A percentile compares a stretch with the other conserved stretches of the same genome.
Evolutionary conservation across 2,113 vertebrate species (phyloP).

Genomic region (Thunnus maccoyii): DNA sequence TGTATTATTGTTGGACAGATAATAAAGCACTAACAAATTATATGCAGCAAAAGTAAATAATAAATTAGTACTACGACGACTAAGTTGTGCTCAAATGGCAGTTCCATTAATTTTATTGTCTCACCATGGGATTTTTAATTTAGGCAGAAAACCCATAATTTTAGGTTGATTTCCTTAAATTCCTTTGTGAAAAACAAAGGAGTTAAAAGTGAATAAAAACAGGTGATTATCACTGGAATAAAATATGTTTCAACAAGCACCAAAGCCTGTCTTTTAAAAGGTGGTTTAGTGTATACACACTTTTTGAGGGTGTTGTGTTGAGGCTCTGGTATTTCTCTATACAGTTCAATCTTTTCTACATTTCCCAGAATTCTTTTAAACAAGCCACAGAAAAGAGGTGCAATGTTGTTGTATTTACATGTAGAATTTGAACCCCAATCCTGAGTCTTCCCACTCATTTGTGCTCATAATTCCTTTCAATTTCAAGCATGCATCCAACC

Average conservation of each 20-base stretch:
- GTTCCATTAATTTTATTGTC: no score
- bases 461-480: not conserved
- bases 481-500: not conserved
- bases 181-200: not conserved
- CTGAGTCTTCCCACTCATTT: not conserved
- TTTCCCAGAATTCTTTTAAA: slow-evolving; percentile 9
- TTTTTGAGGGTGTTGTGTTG: no score
- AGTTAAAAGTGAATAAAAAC: not conserved
- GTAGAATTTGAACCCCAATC: not conserved
- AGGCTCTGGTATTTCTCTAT: no score
- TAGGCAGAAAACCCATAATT: no score
- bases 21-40: no score
- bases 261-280: no score
- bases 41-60: not conserved
- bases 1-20: no score
- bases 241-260: not conserved
- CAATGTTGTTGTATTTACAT: not conserved
- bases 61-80: not conserved
- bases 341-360: not conserved
- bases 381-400: not conserved
- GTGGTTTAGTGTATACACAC: no score
- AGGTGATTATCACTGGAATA: not conserved
- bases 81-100: not conserved
- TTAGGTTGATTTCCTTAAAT: no score
- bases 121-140: no score